Evolutionary conservation across 2,888 invertebrate genomes (phyloP).

Genomic region (Tenthredo notha): DNA sequence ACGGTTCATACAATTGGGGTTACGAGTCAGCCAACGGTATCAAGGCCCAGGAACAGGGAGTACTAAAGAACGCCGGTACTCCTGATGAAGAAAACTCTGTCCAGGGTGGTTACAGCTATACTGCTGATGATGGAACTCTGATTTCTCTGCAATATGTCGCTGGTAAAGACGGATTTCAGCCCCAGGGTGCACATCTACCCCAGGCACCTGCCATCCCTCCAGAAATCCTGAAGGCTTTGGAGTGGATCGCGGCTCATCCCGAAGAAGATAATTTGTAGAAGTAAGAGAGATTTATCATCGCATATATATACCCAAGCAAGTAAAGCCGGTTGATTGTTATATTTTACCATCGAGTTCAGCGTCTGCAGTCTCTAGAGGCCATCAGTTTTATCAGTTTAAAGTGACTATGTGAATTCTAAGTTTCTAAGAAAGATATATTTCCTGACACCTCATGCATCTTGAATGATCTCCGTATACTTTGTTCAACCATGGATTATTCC

Average conservation of each 20-base stretch:
- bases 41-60: conserved; percentile 58
- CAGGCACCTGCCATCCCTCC: conserved; percentile 71
- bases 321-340: not conserved
- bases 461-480: not conserved
- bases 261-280: conserved; percentile 62
- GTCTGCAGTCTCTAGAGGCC: not conserved
- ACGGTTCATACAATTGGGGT: conserved; percentile 25
- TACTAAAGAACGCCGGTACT: conserved; percentile 45
- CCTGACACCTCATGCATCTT: not conserved
- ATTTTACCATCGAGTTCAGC: conserved; percentile 22
- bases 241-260: conserved; percentile 67
- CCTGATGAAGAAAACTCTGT: conserved; percentile 59
- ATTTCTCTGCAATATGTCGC: conserved; percentile 70
- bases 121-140: conserved; percentile 68
- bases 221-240: conserved; percentile 70
- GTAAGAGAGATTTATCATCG: conserved; percentile 22
- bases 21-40: conserved; percentile 54
- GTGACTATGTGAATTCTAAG: not conserved
- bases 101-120: conserved; percentile 71
- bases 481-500: not conserved
- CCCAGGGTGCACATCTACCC: conserved; percentile 71
- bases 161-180: conserved; percentile 73
- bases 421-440: not conserved
- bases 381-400: not conserved
- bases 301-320: not conserved